Percentiles rank a stretch among this genome's conserved stretches.
Conservation (phyloP, 2,797 vertebrate genomes). For the Melanotaenia trifasciata region DNA sequence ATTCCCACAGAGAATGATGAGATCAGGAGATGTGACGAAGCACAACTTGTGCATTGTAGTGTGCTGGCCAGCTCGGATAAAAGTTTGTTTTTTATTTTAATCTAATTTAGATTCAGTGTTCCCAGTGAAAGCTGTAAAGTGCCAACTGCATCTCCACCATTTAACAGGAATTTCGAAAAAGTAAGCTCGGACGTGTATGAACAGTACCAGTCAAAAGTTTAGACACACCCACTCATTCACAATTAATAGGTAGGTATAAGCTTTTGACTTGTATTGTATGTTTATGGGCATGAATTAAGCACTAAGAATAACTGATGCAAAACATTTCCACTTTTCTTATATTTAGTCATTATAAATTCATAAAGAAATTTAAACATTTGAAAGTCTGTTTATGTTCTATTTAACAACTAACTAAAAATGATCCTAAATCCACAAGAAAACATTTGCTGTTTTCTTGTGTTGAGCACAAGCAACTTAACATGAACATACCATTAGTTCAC, state of each 20-base stretch:
- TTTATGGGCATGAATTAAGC: neutral
- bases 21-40: conserved; percentile 19
- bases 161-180: conserved; percentile 19
- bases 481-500: neutral
- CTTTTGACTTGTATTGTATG: neutral
- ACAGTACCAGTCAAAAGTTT: neutral
- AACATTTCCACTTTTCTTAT: neutral
- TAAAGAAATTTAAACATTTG: neutral
- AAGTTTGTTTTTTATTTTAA: conserved; percentile 4
- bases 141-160: conserved; percentile 42
- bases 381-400: neutral
- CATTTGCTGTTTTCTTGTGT: conserved; percentile 3
- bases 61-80: conserved; percentile 20
- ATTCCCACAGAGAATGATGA: conserved; percentile 10
- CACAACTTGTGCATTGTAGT: neutral
- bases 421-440: neutral
- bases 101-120: conserved; percentile 40
- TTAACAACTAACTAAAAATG: neutral
- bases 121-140: conserved; percentile 41
- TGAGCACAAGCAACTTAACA: neutral
- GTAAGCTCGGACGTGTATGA: neutral
- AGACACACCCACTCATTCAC: neutral
- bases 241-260: neutral
- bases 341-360: neutral
- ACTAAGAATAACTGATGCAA: neutral